phyloP scores from a whole-genome alignment of 2,888 invertebrate genomes.

The Metallyticus violacea region DNA sequence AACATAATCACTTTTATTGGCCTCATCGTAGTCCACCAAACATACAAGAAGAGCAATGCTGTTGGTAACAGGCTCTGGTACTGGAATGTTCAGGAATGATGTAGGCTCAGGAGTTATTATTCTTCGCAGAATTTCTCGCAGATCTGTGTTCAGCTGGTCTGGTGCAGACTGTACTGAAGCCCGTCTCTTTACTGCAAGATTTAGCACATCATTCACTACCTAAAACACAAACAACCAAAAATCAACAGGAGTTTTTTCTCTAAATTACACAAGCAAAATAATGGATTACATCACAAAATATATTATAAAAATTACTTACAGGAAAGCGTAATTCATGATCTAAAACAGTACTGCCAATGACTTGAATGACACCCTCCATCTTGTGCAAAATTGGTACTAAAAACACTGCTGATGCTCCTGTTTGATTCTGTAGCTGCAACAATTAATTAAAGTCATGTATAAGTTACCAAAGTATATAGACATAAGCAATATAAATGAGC shows the following conservation, averaged over 20 bases:
- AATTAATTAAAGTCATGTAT: too few relatives aligned
- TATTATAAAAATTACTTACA: slow-evolving; percentile 43
- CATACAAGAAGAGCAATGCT: slow-evolving; percentile 42
- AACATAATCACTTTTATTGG: slow-evolving; percentile 36
- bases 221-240: too few relatives aligned
- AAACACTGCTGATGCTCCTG: slow-evolving; percentile 54
- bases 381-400: slow-evolving; percentile 54
- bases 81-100: slow-evolving; percentile 39
- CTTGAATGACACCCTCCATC: slow-evolving; percentile 57
- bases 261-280: too few relatives aligned
- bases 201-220: background rate
- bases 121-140: slow-evolving; percentile 38
- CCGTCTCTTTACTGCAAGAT: background rate
- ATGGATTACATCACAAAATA: background rate
- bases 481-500: too few relatives aligned
- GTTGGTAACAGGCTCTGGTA: slow-evolving; percentile 39
- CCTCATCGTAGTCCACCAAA: slow-evolving; percentile 39
- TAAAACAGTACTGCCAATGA: slow-evolving; percentile 53
- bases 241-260: too few relatives aligned
- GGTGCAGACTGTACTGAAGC: background rate
- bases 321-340: slow-evolving; percentile 52
- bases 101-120: slow-evolving; percentile 35
- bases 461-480: too few relatives aligned
- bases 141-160: slow-evolving; percentile 39
- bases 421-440: slow-evolving; percentile 48